Percentiles rank a stretch among this genome's conserved stretches.
phyloP scores from a whole-genome alignment of 2,113 vertebrate species.

The Fregetta grallaria region DNA sequence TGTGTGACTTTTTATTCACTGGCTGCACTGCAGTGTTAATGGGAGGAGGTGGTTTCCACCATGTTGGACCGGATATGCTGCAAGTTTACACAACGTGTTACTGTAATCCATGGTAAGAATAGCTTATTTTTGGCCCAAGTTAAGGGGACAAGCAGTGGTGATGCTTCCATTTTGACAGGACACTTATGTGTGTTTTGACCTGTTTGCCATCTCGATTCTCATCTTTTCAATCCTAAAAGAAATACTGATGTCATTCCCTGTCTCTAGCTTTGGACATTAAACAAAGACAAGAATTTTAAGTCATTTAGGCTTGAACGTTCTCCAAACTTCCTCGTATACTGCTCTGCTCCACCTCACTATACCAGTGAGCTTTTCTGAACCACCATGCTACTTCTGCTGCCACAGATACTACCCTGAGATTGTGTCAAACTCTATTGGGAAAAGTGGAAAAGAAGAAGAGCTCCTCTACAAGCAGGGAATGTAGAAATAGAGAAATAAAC shows the following conservation, averaged over 20 bases:
- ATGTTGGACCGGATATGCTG: fast-evolving
- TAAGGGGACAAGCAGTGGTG: background rate
- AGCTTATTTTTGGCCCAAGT: background rate
- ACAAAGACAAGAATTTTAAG: background rate
- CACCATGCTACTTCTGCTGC: background rate
- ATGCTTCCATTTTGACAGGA: background rate
- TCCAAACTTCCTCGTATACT: background rate
- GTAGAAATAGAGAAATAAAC: background rate
- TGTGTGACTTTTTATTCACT: background rate
- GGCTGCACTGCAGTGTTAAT: background rate
- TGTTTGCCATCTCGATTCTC: background rate
- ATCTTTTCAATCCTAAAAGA: background rate
- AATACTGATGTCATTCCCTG: fast-evolving
- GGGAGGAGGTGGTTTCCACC: fast-evolving
- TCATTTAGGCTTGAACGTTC: background rate
- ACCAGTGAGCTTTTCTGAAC: background rate
- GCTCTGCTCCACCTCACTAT: background rate
- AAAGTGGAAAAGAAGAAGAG: background rate
- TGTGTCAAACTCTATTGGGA: background rate
- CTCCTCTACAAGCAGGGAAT: background rate
- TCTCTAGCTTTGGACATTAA: background rate
- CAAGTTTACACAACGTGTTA: background rate
- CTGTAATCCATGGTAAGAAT: background rate
- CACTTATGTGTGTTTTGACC: background rate
- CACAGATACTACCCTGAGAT: background rate